Percentiles rank a stretch among this genome's conserved stretches.
Evolutionary conservation across 2,113 vertebrate species (phyloP).

Genomic region (Eulacestoma nigropectus): DNA sequence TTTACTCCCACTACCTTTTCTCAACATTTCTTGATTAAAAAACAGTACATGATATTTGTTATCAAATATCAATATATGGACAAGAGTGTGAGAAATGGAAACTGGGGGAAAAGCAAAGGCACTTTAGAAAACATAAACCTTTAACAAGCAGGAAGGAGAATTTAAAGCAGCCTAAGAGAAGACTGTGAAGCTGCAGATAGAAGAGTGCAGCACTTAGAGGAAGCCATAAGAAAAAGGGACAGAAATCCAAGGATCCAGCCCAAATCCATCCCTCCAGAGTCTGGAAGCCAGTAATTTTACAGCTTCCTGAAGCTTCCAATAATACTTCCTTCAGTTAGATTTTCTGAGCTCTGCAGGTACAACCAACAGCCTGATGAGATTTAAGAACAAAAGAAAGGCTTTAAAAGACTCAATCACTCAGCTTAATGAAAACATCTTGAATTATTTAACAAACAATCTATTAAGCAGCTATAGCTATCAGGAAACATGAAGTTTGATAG

Average conservation of each 20-base stretch:
- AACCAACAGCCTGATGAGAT: background rate
- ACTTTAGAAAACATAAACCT: conserved; percentile 3
- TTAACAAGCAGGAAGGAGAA: background rate
- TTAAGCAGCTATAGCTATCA: background rate
- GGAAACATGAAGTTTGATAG: background rate
- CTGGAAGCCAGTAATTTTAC: background rate
- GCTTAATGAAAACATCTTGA: conserved; percentile 35
- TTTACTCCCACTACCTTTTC: conserved; percentile 41
- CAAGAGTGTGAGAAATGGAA: conserved; percentile 21
- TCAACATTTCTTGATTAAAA: conserved; percentile 66
- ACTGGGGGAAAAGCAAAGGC: background rate
- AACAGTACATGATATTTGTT: conserved; percentile 53
- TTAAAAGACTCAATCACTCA: conserved; percentile 24
- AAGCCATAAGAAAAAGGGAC: background rate
- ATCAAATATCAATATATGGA: conserved; percentile 66
- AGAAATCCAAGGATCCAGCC: background rate
- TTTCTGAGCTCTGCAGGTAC: background rate
- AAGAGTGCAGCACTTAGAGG: background rate
- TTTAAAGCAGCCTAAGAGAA: background rate
- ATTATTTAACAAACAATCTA: conserved; percentile 46
- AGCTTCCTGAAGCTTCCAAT: background rate
- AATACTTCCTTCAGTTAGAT: background rate
- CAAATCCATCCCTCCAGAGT: background rate
- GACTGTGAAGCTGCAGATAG: background rate
- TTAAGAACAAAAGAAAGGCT: background rate